Percentiles rank a stretch among this genome's conserved stretches.
Evolutionary conservation across 2,113 vertebrate species (phyloP).

Genomic region (Dolichotis patagonum): DNA sequence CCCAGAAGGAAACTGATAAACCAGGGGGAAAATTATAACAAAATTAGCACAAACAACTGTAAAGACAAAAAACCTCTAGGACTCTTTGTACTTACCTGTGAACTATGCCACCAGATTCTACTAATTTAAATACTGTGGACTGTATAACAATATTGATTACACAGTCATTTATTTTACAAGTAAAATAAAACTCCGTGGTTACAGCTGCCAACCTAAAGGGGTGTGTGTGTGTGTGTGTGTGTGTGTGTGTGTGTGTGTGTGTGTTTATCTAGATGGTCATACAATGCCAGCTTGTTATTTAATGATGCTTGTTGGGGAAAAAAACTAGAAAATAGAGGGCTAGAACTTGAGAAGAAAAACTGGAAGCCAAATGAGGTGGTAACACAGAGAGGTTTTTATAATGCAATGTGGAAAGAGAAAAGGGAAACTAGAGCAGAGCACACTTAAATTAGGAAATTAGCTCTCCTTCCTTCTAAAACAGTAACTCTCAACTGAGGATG

Average conservation of each 20-base stretch:
- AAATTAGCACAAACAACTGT: not conserved
- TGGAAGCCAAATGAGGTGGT: not conserved
- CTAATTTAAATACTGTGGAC: not conserved
- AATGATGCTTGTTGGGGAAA: not conserved
- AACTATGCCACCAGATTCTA: not conserved
- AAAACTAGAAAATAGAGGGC: slow-evolving; percentile 13
- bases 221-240: not conserved
- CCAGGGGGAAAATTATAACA: not conserved
- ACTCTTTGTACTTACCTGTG: not conserved
- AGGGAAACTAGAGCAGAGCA: not conserved
- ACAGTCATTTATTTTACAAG: slow-evolving; percentile 12
- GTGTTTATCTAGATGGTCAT: not conserved
- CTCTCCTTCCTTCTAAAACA: not conserved
- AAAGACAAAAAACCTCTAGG: not conserved
- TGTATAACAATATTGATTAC: not conserved
- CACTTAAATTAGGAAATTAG: not conserved
- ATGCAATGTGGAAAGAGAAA: not conserved
- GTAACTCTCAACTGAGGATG: not conserved
- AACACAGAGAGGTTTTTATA: slow-evolving; percentile 41
- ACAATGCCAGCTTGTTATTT: not conserved
- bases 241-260: not conserved
- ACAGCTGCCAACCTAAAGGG: not conserved
- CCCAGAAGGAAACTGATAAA: not conserved
- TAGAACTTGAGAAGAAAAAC: not conserved
- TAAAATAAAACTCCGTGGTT: slow-evolving; percentile 5